These are phyloP conservation scores for Archips crataeganus DNA, from an alignment of 2,888 invertebrate genomes.

Conservation along the genomic window DNA sequence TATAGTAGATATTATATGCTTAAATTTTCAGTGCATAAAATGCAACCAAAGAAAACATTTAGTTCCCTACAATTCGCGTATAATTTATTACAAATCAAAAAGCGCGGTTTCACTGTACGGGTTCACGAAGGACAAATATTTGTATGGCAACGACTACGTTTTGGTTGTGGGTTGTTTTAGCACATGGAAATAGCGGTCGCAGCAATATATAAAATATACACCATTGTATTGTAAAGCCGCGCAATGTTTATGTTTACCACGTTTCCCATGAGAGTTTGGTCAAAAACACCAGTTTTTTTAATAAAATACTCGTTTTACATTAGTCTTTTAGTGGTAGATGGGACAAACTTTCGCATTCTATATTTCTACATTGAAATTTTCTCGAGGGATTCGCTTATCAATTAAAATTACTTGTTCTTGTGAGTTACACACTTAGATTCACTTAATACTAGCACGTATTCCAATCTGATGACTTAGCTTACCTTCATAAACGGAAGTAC, in stretches of 20 bases:
- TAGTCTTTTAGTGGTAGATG: conserved; percentile 12
- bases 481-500: conserved; percentile 43
- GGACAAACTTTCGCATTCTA: not conserved
- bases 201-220: conserved; percentile 1
- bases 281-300: conserved; percentile 8
- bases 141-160: conserved; percentile 32
- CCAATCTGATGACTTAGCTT: conserved; percentile 34
- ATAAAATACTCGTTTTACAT: not conserved
- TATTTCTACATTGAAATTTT: not conserved
- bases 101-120: conserved; percentile 23
- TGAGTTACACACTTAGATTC: conserved; percentile 1
- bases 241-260: conserved; percentile 32
- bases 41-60: not conserved
- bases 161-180: conserved; percentile 22
- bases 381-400: conserved; percentile 12
- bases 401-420: conserved; percentile 7
- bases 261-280: conserved; percentile 13
- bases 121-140: conserved; percentile 34
- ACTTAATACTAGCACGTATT: conserved; percentile 10
- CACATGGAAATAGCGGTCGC: conserved; percentile 32
- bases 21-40: not conserved
- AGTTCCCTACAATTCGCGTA: conserved; percentile 11
- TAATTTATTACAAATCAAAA: conserved; percentile 31
- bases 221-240: conserved; percentile 12
- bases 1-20: no score